A percentile compares a stretch with the other conserved stretches of the same genome.
phyloP scores from a whole-genome alignment of 2,113 vertebrate species.

The Rhynchopsitta pachyrhyncha region DNA sequence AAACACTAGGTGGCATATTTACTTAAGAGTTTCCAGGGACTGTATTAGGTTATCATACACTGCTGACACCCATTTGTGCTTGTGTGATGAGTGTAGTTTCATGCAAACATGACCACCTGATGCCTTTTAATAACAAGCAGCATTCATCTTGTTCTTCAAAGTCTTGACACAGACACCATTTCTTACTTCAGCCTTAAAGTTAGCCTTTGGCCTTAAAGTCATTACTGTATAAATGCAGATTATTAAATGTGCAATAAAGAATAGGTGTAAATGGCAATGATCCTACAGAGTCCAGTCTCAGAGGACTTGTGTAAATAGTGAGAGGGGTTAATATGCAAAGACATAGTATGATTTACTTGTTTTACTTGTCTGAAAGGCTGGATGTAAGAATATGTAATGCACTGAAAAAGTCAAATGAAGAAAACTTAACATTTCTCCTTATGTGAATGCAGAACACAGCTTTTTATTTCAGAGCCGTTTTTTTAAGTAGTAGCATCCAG shows the following conservation, averaged over 20 bases:
- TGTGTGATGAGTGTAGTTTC: background rate
- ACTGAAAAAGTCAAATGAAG: background rate
- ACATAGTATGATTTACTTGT: background rate
- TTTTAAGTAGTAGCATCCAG: background rate
- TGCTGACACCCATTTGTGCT: background rate
- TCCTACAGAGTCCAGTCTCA: background rate
- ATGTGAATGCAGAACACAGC: background rate
- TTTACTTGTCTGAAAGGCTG: background rate
- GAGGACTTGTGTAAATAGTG: background rate
- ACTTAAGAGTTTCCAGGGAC: constrained; percentile 50
- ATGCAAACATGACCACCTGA: background rate
- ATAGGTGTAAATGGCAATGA: background rate
- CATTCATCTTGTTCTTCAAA: background rate
- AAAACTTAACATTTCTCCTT: background rate
- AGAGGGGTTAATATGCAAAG: background rate
- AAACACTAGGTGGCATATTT: constrained; percentile 69
- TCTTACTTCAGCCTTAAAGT: background rate
- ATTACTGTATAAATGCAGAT: background rate
- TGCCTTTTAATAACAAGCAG: background rate
- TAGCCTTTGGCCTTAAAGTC: background rate
- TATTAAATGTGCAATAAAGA: background rate
- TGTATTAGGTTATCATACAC: background rate
- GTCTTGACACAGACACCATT: background rate
- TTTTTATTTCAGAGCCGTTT: background rate
- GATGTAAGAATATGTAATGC: background rate